Evolutionary conservation across 2,888 invertebrate genomes (phyloP), one percentile per base, ranked within the genome.

Genomic region (Cheiracanthium punctorium): DNA sequence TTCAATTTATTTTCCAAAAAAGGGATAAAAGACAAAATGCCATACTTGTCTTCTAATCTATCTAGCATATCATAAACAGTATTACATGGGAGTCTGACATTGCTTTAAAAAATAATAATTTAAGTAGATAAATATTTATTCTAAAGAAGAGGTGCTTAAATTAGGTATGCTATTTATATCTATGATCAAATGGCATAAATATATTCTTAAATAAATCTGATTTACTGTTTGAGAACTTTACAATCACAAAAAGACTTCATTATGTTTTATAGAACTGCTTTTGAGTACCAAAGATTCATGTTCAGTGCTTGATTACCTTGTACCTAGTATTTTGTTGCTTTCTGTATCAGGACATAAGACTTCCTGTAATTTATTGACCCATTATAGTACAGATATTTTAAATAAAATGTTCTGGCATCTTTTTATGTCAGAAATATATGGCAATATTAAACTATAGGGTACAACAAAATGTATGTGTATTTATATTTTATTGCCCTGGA

Each of bases 371-470:
- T 2, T 58, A 20, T 1, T 24, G 58, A 20, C 58, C 24, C 20
- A 58, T 58, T 2, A 20, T 7, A 7, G 20, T 17, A 7, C 24
- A 58, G 58, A 24, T 58, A 58, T 58, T 20, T 58, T 58, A 58
- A 58, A 24, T 24, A 24, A 58, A 58, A 58, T 24, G 4, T 17
- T 58, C 58, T 58, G 58, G 24, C 58, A 58, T 58, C 58, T 58
- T 58, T 58, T 58, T 1, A 5, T 58, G 43, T 52, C 32, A 52
- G 73, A 48, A 30, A 48, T 20, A 37, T 30, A 52, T 52, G 48
- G 73, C 73, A 73, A 73, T 73, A 73, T 73, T 52, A 73, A n/a
- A 52, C 67, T 33, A 32, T 69, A 69, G 67, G 67, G 67, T 69
- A 69, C 67, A 69, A 69, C 33, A 33, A 33, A 69, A 20, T 69